Conservation (phyloP, 2,113 vertebrate genomes). For the Pterocles orientalis region DNA sequence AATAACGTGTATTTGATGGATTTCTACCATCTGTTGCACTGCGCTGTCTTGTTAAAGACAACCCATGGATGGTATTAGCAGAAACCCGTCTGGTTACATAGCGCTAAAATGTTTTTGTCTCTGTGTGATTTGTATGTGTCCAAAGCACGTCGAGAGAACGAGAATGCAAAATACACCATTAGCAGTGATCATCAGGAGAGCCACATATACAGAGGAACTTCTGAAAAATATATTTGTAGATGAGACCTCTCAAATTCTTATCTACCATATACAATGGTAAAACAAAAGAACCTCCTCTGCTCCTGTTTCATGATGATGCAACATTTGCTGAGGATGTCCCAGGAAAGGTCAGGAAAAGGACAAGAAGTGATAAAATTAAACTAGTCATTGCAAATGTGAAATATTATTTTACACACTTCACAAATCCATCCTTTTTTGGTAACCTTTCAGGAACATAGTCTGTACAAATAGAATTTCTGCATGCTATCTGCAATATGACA, state of each 20-base stretch:
- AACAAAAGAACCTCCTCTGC: not conserved
- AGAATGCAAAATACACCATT: not conserved
- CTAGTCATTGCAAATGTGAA: not conserved
- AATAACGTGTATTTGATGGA: not conserved
- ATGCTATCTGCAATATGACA: not conserved
- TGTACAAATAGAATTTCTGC: not conserved
- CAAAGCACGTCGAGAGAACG: not conserved
- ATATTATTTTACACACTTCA: not conserved
- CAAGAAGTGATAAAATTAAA: not conserved
- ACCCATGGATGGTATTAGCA: not conserved
- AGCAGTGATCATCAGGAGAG: not conserved
- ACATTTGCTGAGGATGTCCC: not conserved
- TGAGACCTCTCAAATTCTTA: not conserved
- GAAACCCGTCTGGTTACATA: not conserved
- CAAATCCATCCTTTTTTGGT: not conserved
- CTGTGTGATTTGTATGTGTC: not conserved
- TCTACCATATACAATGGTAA: not conserved
- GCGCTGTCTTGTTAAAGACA: not conserved
- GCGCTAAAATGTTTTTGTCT: not conserved
- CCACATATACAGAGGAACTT: not conserved
- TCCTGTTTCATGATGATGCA: not conserved
- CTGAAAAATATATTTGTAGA: not conserved
- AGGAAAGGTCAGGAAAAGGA: not conserved
- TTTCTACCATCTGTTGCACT: not conserved
- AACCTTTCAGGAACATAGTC: not conserved